Evolutionary conservation across 2,888 invertebrate genomes (phyloP).

Genomic region (Ornithoptera priamus): DNA sequence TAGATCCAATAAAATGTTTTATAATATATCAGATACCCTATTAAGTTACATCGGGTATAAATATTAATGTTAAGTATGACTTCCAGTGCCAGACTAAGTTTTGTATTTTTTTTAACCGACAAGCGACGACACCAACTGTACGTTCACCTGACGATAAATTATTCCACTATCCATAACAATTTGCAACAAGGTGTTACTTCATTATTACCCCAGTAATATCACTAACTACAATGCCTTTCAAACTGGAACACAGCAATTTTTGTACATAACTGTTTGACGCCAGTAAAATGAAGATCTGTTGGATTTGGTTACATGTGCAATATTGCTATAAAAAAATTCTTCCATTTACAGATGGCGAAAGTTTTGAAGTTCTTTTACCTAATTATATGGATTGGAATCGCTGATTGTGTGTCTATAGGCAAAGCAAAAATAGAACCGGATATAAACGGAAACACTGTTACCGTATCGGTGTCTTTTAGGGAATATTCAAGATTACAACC

Average conservation of each 20-base stretch:
- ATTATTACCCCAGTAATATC: too few relatives aligned
- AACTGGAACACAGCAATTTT: too few relatives aligned
- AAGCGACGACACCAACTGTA: too few relatives aligned
- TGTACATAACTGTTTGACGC: too few relatives aligned
- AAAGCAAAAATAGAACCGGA: neutral
- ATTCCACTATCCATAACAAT: too few relatives aligned
- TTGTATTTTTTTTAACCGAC: too few relatives aligned
- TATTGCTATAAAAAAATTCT: neutral
- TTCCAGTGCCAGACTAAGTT: neutral
- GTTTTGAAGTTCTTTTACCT: neutral
- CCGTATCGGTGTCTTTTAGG: neutral
- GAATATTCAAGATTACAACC: neutral
- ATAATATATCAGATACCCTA: neutral
- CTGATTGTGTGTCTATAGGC: neutral
- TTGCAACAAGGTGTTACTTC: too few relatives aligned
- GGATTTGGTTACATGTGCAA: neutral
- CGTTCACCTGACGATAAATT: too few relatives aligned
- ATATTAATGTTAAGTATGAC: neutral
- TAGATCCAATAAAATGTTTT: neutral
- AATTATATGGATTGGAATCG: neutral
- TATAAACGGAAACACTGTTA: neutral
- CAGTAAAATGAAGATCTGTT: too few relatives aligned
- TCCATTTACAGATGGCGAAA: conserved; percentile 3
- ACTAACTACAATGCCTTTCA: too few relatives aligned
- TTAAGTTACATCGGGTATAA: neutral